Conservation (phyloP, 2,113 vertebrate genomes). For the Rhea pennata region DNA sequence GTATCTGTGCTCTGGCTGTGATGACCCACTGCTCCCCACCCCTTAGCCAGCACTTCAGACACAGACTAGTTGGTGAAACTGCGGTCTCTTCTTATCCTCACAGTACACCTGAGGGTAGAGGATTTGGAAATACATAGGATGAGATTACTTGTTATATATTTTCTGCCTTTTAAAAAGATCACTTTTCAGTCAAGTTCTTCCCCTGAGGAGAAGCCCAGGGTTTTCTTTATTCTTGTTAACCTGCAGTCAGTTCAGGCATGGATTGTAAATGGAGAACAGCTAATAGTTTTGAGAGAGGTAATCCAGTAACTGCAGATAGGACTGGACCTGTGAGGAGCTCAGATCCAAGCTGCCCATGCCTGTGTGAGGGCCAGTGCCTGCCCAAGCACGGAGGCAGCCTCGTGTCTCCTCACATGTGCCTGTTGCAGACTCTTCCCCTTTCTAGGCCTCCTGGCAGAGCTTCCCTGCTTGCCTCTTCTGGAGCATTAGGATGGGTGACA, state of each 20-base stretch:
- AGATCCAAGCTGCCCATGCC: neutral
- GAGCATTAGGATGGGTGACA: neutral
- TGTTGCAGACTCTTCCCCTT: neutral
- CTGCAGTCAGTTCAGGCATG: neutral
- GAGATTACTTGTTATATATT: neutral
- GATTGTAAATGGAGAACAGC: neutral
- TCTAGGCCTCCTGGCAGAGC: neutral
- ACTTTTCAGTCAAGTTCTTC: neutral
- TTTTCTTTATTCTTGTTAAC: neutral
- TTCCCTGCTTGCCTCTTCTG: neutral
- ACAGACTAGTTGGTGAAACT: neutral
- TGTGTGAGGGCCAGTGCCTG: neutral
- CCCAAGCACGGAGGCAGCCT: neutral
- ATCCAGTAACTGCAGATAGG: neutral
- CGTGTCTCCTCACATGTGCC: neutral
- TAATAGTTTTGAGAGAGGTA: neutral
- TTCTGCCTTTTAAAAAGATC: neutral
- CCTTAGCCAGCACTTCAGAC: neutral
- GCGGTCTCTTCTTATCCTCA: neutral
- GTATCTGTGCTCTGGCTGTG: neutral
- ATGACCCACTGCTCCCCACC: neutral
- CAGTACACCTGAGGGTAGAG: neutral
- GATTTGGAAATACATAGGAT: neutral
- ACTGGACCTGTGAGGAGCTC: neutral
- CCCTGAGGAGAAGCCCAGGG: rapidly evolving